These are phyloP conservation scores for Nezara viridula DNA, from an alignment of 2,888 invertebrate genomes.

Conservation along the genomic window DNA sequence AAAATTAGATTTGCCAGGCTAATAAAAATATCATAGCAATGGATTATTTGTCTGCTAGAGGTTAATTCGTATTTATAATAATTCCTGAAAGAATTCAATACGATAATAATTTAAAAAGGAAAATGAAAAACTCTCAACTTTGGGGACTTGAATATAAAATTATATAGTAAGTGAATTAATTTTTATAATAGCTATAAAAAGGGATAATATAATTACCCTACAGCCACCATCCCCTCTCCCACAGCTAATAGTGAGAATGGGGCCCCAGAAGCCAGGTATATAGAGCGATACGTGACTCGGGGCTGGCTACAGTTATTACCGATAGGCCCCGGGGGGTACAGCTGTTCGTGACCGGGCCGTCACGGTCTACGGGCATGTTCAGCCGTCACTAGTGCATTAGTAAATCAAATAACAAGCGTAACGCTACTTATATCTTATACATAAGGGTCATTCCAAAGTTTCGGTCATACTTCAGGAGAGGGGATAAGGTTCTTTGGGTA, in stretches of 20 bases:
- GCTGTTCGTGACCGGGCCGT: neutral
- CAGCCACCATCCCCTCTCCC: neutral
- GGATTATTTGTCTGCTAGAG: no score
- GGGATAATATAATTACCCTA: neutral
- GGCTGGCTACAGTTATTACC: neutral
- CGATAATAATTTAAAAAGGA: no score
- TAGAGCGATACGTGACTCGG: neutral
- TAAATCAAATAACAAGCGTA: neutral
- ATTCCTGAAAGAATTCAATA: no score
- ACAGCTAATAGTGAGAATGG: neutral
- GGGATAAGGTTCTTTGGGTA: no score
- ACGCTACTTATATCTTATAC: neutral
- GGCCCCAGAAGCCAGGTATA: neutral
- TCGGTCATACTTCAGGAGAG: no score
- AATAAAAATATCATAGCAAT: no score
- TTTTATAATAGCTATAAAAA: neutral
- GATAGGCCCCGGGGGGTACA: neutral
- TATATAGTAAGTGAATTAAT: neutral
- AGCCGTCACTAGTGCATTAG: neutral
- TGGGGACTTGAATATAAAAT: no score
- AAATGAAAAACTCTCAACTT: no score
- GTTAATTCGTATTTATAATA: no score
- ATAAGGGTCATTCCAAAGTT: no score
- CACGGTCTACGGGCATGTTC: neutral
- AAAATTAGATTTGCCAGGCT: no score